Base-by-base conservation (phyloP, 2,113 vertebrate genomes). In the Proterorhinus semilunaris region DNA sequence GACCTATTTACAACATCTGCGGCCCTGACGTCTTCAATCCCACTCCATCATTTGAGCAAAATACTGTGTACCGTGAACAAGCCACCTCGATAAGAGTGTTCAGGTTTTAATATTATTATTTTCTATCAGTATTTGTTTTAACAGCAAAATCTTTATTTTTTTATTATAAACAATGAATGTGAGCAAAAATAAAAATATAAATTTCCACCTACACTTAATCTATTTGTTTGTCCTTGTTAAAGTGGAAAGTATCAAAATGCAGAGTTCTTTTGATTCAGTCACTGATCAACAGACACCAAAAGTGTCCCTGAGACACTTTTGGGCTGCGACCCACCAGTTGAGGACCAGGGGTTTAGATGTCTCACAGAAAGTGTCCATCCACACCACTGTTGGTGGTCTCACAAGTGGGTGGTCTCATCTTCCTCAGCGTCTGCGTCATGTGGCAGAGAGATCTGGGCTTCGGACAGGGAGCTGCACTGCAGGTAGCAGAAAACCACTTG, bases 401-500 rank as follows among this genome's bases (percentile, higher is more conserved):
- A 86, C 65, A 72, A 4, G 76, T 81, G 75, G 81, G 88, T 90
- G 88, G 84, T 80, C 79, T 91, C 82, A 21, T 86, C 79, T 7
- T 89, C 27, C 27, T 36, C 89, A 55, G 79, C 10, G 42, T 92
- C 90, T 51, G 85, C 74, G 75, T 90, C 83, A 64, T 88, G 74
- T 16, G 81, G 83, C 68, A 78, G 61, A 72, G 78, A 85, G 48
- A 84, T 89, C 75, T 81, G 71, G 21, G 90, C 80, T 62, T 86
- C 81, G 15, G 92, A 89, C 62, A 93, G 90, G 76, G 85, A 78
- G 49, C 79, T 70, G 75, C 86, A 89, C 84, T 90, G 88, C 74
- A 94, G 91, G 79, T 90, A 94, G 64, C 66, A 71, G 68, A 78
- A 88, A 70, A 92, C 71, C 62, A 92, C 92, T 62, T 92, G 92